A percentile compares a stretch with the other conserved stretches of the same genome.
phyloP scores from a whole-genome alignment of 2,888 invertebrate genomes.

The Brenthis ino region DNA sequence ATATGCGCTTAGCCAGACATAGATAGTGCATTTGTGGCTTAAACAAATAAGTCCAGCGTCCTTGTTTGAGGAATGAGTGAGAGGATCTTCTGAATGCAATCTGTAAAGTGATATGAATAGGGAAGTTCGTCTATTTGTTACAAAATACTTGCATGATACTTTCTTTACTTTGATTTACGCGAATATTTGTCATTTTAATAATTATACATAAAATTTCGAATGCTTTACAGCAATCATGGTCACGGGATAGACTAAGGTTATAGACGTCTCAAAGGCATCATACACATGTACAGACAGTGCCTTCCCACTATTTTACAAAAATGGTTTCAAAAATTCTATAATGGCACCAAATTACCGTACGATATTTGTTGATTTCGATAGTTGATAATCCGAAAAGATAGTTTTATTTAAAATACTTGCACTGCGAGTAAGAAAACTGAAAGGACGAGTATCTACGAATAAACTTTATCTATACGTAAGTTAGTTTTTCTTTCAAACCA shows the following conservation, averaged over 20 bases:
- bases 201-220: too few species aligned
- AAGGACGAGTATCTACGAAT: not conserved
- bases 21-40: conserved; percentile 18
- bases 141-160: not conserved
- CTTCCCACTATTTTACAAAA: too few species aligned
- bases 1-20: conserved; percentile 4
- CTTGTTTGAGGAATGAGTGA: conserved; percentile 6
- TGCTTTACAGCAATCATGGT: too few species aligned
- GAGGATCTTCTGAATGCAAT: conserved; percentile 8
- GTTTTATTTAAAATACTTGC: not conserved
- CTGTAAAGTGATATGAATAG: conserved; percentile 7
- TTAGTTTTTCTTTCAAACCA: not conserved
- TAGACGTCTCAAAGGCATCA: too few species aligned
- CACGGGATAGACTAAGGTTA: too few species aligned
- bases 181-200: too few species aligned
- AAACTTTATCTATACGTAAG: not conserved
- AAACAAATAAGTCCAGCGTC: conserved; percentile 1
- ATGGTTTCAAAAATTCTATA: too few species aligned
- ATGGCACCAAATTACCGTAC: too few species aligned
- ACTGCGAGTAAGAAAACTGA: not conserved
- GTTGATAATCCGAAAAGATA: too few species aligned
- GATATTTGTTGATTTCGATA: too few species aligned
- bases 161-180: too few species aligned
- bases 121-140: conserved; percentile 1
- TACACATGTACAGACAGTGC: too few species aligned